These are phyloP conservation scores for Centruroides vittatus DNA, from an alignment of 1,140 invertebrate genomes.

Conservation along the genomic window DNA sequence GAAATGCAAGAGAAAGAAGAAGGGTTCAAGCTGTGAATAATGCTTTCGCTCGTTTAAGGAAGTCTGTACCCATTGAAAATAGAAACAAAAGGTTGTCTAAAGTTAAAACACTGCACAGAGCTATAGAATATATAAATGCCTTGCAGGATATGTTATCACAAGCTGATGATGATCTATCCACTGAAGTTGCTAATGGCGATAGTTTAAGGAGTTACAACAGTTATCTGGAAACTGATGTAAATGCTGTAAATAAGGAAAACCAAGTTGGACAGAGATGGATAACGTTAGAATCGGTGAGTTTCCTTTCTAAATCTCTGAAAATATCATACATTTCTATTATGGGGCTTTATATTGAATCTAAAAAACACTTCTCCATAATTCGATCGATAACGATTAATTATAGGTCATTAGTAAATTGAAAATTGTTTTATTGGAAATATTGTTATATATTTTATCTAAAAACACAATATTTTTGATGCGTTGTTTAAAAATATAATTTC, in stretches of 20 bases:
- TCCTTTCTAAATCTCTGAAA: no score
- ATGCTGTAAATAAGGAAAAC: slow-evolving; percentile 14
- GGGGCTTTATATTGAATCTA: no score
- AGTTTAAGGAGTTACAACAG: background rate
- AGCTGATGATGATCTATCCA: slow-evolving; percentile 4
- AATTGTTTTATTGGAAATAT: no score
- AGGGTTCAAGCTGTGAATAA: slow-evolving; percentile 41
- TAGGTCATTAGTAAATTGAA: no score
- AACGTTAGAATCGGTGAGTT: slow-evolving; percentile 4
- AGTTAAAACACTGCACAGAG: slow-evolving; percentile 28
- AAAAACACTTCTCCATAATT: no score
- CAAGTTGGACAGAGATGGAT: slow-evolving; percentile 12
- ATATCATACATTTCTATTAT: no score
- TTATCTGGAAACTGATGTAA: slow-evolving; percentile 1
- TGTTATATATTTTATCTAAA: no score
- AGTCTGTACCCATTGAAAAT: slow-evolving; percentile 31
- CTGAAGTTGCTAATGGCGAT: background rate
- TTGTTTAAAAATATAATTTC: no score
- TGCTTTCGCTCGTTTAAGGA: slow-evolving; percentile 35
- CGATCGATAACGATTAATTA: no score
- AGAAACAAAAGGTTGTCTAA: slow-evolving; percentile 28
- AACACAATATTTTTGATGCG: no score
- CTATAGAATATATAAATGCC: slow-evolving; percentile 27
- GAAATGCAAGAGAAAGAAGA: slow-evolving; percentile 40
- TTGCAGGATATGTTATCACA: slow-evolving; percentile 22